Conservation (phyloP, 1,140 invertebrate genomes). For the Amphibalanus amphitrite region DNA sequence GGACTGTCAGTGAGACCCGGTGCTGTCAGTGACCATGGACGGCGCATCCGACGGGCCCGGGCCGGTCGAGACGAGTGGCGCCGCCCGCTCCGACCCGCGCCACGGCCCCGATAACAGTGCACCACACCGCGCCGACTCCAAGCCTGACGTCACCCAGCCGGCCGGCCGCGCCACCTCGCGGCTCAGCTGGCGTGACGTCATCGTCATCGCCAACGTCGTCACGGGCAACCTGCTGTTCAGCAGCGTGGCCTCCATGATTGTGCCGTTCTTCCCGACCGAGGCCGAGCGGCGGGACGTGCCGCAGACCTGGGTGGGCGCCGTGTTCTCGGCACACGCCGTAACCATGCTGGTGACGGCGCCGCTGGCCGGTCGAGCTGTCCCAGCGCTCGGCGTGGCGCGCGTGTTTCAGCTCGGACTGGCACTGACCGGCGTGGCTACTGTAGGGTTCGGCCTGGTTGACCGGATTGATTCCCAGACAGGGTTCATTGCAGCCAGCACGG, state of each 20-base stretch:
- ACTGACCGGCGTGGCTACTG: not conserved
- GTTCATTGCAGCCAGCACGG: not conserved
- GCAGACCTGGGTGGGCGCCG: not conserved
- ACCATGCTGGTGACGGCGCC: not conserved
- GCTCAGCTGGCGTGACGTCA: not conserved
- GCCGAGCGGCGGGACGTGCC: not conserved
- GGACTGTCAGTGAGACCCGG: too few species aligned
- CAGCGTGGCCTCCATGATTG: not conserved
- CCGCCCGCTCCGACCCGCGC: too few species aligned
- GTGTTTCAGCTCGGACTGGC: not conserved
- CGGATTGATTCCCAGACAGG: not conserved
- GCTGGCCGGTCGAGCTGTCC: not conserved
- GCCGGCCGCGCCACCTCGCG: too few species aligned
- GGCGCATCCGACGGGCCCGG: too few species aligned
- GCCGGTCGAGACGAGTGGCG: too few species aligned
- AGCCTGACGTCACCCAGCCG: too few species aligned
- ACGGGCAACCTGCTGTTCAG: not conserved
- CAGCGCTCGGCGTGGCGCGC: not conserved
- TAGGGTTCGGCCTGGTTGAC: not conserved
- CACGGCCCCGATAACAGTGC: too few species aligned
- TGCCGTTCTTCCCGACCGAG: constrained; percentile 2
- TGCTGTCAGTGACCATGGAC: too few species aligned
- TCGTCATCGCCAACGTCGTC: not conserved
- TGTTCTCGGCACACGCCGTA: not conserved
- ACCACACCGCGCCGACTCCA: too few species aligned